Evolutionary conservation across 2,888 invertebrate species (phyloP), one percentile per base, ranked within the genome.

Genomic region (Platynereis dumerilii): DNA sequence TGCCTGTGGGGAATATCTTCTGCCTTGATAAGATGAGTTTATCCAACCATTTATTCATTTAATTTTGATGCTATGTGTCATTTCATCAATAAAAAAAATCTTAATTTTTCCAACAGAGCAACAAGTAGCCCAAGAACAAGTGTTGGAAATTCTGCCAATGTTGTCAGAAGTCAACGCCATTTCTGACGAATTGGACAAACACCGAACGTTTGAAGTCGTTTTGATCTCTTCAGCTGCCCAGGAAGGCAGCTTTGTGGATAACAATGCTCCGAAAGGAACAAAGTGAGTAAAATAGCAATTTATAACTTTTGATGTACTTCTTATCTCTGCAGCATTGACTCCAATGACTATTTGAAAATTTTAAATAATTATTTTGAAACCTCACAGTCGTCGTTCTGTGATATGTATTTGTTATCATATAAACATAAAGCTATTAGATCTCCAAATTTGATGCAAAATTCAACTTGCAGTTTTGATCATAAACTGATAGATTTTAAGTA

Each of bases 101-200:
- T 48, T n/a, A 48, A 48, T 48, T 48, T 48, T n/a, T 7, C n/a
- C 17, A 12, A 48, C 70, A 84, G 84, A 84, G 66, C 84, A 84
- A 69, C 81, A 83, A 68, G 78, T 83, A 27, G 81, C 82, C 12
- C 84, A 84, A 69, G 84, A 84, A 61, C 80, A 84, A 67, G 81
- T 84, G 15, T 69, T 84, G 55, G 84, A 84, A 69, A 78, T 83
- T 34, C 72, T 84, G 42, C 84, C 84, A 7, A 79, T 83, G 79
- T 82, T 84, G 60, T 80, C 83, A n/a, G 84, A 84, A 64, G 83
- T 83, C 17, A 84, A 84, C 68, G 84, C 84, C 2, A 75, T 84
- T 2, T 84, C 84, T 2, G 84, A 84, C 60, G 84, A 84, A 67
- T 71, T 84, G 44, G 78, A 84, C 73, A 84, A 84, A 71, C 79